Conservation (phyloP, 1,140 invertebrate genomes). For the Cotesia vestalis region DNA sequence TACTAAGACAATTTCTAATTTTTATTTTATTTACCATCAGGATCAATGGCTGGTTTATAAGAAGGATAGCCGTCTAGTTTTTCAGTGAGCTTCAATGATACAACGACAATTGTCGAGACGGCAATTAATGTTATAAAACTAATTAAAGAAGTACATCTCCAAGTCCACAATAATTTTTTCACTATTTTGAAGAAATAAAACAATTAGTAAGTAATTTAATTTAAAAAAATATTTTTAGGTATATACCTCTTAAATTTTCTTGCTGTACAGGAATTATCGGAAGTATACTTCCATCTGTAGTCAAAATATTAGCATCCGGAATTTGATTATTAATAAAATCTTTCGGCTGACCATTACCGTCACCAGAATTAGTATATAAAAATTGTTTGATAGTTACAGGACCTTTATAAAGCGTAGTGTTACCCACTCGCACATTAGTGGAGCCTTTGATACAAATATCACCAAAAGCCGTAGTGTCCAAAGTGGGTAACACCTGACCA, state of each 20-base stretch:
- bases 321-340: neutral
- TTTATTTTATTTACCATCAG: constrained; percentile 24
- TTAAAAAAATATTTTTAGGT: neutral
- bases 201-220: neutral
- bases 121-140: constrained; percentile 42
- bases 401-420: constrained; percentile 73
- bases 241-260: too few species aligned
- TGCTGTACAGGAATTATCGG: too few species aligned
- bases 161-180: constrained; percentile 47
- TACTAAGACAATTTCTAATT: neutral
- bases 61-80: neutral
- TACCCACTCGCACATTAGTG: constrained; percentile 72
- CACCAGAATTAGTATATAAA: constrained; percentile 58
- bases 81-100: constrained; percentile 31
- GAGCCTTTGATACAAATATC: constrained; percentile 70
- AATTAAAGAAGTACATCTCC: constrained; percentile 45
- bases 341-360: constrained; percentile 23
- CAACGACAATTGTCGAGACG: constrained; percentile 38
- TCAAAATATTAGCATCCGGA: constrained; percentile 29
- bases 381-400: constrained; percentile 75
- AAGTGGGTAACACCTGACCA: constrained; percentile 43
- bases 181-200: constrained; percentile 35
- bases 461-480: constrained; percentile 59
- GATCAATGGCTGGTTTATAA: constrained; percentile 14
- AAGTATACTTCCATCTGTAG: neutral